Conservation (phyloP, 2,797 vertebrate genomes). For the Pelochelys cantorii region DNA sequence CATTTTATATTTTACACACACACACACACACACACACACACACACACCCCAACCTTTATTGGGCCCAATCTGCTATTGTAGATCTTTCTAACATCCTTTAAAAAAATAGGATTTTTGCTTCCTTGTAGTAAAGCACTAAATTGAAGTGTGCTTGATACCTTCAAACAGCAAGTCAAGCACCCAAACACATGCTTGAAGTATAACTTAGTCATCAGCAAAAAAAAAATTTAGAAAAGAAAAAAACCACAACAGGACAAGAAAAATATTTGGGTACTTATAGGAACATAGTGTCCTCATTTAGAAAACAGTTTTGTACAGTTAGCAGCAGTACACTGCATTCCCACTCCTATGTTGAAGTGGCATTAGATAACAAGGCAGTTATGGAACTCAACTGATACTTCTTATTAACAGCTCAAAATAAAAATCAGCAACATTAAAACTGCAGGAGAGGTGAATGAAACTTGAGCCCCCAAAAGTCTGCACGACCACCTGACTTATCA, state of each 20-base stretch:
- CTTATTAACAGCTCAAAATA: not conserved
- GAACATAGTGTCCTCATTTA: slow-evolving; percentile 6
- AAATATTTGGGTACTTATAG: not conserved
- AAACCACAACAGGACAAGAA: not conserved
- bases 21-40: too few species aligned
- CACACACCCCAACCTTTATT: not conserved
- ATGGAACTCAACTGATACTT: not conserved
- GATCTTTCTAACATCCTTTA: not conserved
- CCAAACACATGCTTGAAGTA: not conserved
- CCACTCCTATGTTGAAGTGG: not conserved
- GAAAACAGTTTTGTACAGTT: not conserved
- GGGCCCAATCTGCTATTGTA: not conserved
- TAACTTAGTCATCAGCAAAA: not conserved
- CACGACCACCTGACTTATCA: not conserved
- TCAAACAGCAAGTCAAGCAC: not conserved
- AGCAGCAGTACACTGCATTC: not conserved
- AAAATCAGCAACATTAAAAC: not conserved
- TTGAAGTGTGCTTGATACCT: not conserved
- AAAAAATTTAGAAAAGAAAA: too few species aligned
- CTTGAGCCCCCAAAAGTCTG: not conserved
- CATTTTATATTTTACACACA: not conserved
- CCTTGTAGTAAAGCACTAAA: not conserved
- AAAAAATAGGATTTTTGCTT: not conserved
- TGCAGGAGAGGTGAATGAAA: not conserved
- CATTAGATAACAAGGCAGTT: not conserved